phyloP scores from a whole-genome alignment of 2,888 invertebrate genomes.

The Tineola bisselliella region DNA sequence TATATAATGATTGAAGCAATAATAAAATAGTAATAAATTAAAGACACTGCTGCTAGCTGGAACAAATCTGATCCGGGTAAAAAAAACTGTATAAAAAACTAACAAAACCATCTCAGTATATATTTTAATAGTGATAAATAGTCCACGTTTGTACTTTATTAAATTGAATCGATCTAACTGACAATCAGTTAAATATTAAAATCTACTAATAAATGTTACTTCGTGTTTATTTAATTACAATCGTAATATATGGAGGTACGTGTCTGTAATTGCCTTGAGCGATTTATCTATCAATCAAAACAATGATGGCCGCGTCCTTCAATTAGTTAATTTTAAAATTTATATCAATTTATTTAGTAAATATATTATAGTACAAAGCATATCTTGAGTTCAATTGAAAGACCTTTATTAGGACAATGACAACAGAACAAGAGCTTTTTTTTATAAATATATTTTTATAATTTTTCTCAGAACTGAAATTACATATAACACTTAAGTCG shows the following conservation, averaged over 20 bases:
- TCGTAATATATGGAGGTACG: neutral
- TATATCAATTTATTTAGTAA: neutral
- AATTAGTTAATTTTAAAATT: neutral
- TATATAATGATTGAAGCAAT: no score
- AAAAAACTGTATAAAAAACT: neutral
- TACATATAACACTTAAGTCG: no score
- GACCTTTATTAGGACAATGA: no score
- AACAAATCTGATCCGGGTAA: no score
- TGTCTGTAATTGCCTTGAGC: slow-evolving; percentile 4
- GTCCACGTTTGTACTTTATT: neutral
- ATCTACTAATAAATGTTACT: neutral
- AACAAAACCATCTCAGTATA: neutral
- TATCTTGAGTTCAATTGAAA: no score
- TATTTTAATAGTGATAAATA: slow-evolving; percentile 2
- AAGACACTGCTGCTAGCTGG: no score
- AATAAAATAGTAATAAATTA: no score
- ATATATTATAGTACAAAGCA: no score
- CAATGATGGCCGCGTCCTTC: neutral
- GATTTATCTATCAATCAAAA: slow-evolving; percentile 10
- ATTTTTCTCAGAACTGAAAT: no score
- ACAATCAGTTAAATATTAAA: neutral
- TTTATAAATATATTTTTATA: no score
- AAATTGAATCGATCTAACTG: neutral
- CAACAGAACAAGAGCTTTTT: no score
- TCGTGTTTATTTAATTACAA: slow-evolving; percentile 12